These are phyloP conservation scores for Drosophila tanythrix DNA, from an alignment of 2,888 invertebrate genomes.

Conservation along the genomic window DNA sequence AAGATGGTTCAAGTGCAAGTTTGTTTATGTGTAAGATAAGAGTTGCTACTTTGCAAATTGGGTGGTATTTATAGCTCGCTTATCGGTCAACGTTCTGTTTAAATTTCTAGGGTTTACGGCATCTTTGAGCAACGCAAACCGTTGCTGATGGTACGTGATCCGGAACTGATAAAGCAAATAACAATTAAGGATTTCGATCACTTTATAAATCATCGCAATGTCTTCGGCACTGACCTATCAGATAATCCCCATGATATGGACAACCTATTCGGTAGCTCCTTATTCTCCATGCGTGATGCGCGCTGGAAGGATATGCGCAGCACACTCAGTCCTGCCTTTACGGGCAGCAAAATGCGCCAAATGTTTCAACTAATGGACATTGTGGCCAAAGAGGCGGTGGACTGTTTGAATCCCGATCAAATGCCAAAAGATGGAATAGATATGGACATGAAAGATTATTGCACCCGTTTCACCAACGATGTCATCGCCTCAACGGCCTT, in stretches of 20 bases:
- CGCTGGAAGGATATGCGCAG: slow-evolving; percentile 85
- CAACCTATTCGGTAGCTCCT: slow-evolving; percentile 85
- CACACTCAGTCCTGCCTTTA: slow-evolving; percentile 85
- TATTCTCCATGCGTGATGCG: slow-evolving; percentile 85
- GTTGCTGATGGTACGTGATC: slow-evolving; percentile 85
- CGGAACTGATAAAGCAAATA: slow-evolving; percentile 86
- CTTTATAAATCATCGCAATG: slow-evolving; percentile 85
- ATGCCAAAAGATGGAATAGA: slow-evolving; percentile 55
- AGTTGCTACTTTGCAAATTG: not conserved
- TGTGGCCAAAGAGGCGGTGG: slow-evolving; percentile 76
- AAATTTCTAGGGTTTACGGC: slow-evolving; percentile 85
- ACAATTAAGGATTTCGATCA: slow-evolving; percentile 87
- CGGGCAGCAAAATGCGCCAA: slow-evolving; percentile 85
- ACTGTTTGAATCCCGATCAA: slow-evolving; percentile 59
- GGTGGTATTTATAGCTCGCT: not conserved
- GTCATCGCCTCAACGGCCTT: slow-evolving; percentile 86
- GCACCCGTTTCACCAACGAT: slow-evolving; percentile 83
- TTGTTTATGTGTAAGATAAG: slow-evolving; percentile 13
- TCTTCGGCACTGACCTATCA: slow-evolving; percentile 83
- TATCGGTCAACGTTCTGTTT: slow-evolving; percentile 24
- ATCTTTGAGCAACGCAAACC: slow-evolving; percentile 85
- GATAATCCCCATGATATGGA: slow-evolving; percentile 64
- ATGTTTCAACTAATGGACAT: slow-evolving; percentile 85
- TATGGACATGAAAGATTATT: slow-evolving; percentile 84
- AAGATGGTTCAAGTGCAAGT: not conserved